phyloP scores from a whole-genome alignment of 2,888 invertebrate genomes.

The Metallyticus violacea region DNA sequence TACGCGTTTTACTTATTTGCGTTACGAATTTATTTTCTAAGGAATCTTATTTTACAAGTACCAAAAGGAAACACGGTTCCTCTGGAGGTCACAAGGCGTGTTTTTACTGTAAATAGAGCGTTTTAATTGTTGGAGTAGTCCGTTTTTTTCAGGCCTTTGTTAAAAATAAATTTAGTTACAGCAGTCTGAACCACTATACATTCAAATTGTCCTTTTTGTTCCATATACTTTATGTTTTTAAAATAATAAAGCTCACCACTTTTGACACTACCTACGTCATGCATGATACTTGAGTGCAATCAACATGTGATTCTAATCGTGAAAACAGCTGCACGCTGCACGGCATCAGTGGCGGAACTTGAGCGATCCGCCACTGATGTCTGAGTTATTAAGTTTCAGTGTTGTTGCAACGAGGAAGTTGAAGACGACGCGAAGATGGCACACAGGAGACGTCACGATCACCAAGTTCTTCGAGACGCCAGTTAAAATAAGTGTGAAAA shows the following conservation, averaged over 20 bases:
- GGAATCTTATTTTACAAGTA: too few relatives aligned
- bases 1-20: too few relatives aligned
- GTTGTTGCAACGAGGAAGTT: not conserved
- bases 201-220: not conserved
- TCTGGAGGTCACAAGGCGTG: too few relatives aligned
- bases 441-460: not conserved
- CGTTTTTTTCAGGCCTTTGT: too few relatives aligned
- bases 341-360: not conserved
- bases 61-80: too few relatives aligned
- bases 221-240: not conserved
- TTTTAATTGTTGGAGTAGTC: too few relatives aligned
- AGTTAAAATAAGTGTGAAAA: not conserved
- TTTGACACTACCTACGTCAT: not conserved
- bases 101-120: too few relatives aligned
- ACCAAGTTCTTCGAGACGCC: not conserved
- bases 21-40: too few relatives aligned
- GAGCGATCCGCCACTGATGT: not conserved
- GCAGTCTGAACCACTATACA: too few relatives aligned
- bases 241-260: not conserved
- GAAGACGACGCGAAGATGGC: not conserved
- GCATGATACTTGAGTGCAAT: not conserved
- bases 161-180: too few relatives aligned
- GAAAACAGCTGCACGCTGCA: not conserved
- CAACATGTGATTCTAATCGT: not conserved
- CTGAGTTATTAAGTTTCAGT: not conserved